Conservation (phyloP, 2,113 vertebrate genomes). For the Andinoacara biseriatus region DNA sequence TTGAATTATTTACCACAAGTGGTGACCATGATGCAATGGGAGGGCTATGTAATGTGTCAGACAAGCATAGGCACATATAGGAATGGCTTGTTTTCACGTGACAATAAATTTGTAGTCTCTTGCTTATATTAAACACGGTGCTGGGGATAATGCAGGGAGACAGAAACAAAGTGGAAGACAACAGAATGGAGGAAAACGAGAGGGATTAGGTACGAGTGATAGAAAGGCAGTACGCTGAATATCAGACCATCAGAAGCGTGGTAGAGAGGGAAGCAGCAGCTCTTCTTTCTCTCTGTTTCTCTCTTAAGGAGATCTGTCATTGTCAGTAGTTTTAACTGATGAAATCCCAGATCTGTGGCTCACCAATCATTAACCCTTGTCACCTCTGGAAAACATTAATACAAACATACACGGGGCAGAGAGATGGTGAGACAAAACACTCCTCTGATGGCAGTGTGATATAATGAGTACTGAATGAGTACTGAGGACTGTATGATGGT, state of each 20-base stretch:
- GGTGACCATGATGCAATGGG: neutral
- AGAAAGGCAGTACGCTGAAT: neutral
- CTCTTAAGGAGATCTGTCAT: conserved; percentile 58
- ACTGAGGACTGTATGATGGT: conserved; percentile 33
- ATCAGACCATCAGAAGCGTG: neutral
- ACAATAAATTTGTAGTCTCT: conserved; percentile 84
- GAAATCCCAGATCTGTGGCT: conserved; percentile 48
- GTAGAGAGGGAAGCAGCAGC: neutral
- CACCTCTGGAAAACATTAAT: conserved; percentile 59
- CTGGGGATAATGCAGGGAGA: conserved; percentile 51
- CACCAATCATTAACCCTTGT: conserved; percentile 73
- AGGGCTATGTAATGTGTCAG: conserved; percentile 76
- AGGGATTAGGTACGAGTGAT: conserved; percentile 1
- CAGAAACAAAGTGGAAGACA: conserved; percentile 15
- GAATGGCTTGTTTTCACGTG: conserved; percentile 78
- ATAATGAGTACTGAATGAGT: conserved; percentile 22
- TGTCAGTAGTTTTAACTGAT: conserved; percentile 67
- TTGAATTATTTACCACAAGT: neutral
- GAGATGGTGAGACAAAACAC: conserved; percentile 45
- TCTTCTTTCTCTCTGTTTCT: conserved; percentile 25
- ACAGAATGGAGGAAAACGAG: neutral
- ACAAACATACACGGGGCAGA: conserved; percentile 31
- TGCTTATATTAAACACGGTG: conserved; percentile 34
- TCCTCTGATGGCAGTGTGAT: conserved; percentile 53
- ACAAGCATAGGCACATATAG: conserved; percentile 81